phyloP scores from a whole-genome alignment of 2,113 vertebrate species.

The Isurus oxyrinchus region DNA sequence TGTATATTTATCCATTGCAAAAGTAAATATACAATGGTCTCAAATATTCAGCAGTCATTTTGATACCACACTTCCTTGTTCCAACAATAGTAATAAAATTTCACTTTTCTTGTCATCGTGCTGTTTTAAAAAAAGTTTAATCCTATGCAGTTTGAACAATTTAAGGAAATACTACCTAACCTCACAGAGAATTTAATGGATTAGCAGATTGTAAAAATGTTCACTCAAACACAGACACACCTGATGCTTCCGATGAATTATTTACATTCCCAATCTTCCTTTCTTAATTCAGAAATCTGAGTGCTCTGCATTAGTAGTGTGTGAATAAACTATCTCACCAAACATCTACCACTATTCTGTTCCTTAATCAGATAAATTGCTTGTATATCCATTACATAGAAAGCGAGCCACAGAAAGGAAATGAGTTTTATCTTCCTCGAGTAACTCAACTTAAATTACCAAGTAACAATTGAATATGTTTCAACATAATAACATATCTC shows the following conservation, averaged over 20 bases:
- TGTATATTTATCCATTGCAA: background rate
- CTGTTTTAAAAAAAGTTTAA: background rate
- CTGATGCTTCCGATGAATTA: background rate
- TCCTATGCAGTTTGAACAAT: background rate
- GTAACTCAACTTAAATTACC: background rate
- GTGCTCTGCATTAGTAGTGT: background rate
- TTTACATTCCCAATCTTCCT: background rate
- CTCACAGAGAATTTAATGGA: background rate
- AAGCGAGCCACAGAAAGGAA: background rate
- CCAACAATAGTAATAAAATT: background rate
- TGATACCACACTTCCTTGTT: background rate
- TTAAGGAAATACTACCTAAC: background rate
- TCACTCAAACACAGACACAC: background rate
- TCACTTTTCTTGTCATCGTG: background rate
- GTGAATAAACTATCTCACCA: background rate
- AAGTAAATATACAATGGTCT: background rate
- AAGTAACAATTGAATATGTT: background rate
- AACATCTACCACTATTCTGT: slow-evolving; percentile 20
- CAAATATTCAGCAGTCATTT: background rate
- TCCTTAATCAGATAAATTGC: slow-evolving; percentile 22
- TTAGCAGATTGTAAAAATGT: background rate
- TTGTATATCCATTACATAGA: slow-evolving; percentile 5
- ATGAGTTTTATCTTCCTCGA: background rate
- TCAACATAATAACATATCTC: background rate
- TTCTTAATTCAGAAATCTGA: background rate